Conservation (phyloP, 2,888 invertebrate species). For the Agrilus biguttatus region DNA sequence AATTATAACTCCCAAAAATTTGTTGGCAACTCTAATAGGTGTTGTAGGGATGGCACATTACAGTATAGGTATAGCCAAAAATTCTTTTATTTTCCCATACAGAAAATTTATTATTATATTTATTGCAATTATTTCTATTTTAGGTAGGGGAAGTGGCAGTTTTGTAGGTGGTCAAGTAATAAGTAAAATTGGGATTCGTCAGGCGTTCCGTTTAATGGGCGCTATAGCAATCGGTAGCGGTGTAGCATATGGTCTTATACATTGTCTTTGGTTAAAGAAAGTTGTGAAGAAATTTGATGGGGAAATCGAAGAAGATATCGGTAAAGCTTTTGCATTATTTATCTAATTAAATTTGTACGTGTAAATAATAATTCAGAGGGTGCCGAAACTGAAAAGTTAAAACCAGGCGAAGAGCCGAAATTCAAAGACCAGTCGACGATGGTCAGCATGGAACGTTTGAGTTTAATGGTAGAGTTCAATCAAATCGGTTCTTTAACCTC, state of each 20-base stretch:
- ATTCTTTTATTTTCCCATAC: background rate
- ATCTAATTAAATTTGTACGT: conserved; percentile 1
- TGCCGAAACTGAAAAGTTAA: conserved; percentile 48
- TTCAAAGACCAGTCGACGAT: conserved; percentile 55
- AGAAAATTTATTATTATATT: background rate
- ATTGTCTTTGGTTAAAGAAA: conserved; percentile 58
- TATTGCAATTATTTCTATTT: conserved; percentile 6
- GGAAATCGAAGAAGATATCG: conserved; percentile 30
- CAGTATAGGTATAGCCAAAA: conserved; percentile 48
- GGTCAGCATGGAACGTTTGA: conserved; percentile 56
- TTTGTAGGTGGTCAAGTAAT: conserved; percentile 68
- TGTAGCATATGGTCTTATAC: conserved; percentile 51
- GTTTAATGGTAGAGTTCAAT: conserved; percentile 61
- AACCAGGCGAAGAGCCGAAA: conserved; percentile 37
- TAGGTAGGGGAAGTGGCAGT: conserved; percentile 68
- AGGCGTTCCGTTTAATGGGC: conserved; percentile 69
- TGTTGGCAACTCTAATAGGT: conserved; percentile 75
- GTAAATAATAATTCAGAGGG: conserved; percentile 13
- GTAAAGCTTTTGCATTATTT: conserved; percentile 15
- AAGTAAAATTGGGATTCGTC: conserved; percentile 57
- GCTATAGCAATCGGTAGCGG: conserved; percentile 57
- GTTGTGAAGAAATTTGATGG: conserved; percentile 30
- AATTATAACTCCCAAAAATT: conserved; percentile 65
- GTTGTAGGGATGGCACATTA: conserved; percentile 81
- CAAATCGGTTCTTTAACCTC: conserved; percentile 63